phyloP scores from a whole-genome alignment of 2,797 vertebrate genomes.

The Rousettus madagascariensis region DNA sequence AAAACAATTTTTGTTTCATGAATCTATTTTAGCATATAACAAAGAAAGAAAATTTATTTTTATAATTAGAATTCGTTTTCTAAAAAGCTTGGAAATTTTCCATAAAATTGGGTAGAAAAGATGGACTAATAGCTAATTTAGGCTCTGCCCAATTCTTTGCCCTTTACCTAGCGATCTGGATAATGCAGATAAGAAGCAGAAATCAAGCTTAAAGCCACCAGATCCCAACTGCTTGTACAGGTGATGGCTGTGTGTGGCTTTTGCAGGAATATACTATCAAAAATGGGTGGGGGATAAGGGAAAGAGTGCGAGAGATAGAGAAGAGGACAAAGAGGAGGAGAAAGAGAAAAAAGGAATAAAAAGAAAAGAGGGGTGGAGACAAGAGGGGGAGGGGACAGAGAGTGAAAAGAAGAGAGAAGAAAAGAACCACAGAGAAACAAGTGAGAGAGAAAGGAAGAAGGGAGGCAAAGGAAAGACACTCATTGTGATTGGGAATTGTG shows the following conservation, averaged over 20 bases:
- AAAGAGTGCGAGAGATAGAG: background rate
- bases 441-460: background rate
- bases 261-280: background rate
- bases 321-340: background rate
- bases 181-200: background rate
- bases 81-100: background rate
- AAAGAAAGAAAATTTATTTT: constrained; percentile 25
- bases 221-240: background rate
- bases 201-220: background rate
- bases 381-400: background rate
- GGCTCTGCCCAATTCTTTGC: background rate
- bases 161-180: background rate
- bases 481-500: background rate
- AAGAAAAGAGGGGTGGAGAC: background rate
- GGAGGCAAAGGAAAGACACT: background rate
- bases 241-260: background rate
- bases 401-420: background rate
- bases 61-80: background rate
- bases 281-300: background rate
- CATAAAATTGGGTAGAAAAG: background rate
- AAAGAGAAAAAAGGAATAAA: background rate
- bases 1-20: constrained; percentile 16
- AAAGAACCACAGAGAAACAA: background rate
- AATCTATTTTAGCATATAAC: constrained; percentile 2
- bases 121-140: background rate